phyloP scores from a whole-genome alignment of 2,113 vertebrate genomes.

The Campylomormyrus numenius region DNA sequence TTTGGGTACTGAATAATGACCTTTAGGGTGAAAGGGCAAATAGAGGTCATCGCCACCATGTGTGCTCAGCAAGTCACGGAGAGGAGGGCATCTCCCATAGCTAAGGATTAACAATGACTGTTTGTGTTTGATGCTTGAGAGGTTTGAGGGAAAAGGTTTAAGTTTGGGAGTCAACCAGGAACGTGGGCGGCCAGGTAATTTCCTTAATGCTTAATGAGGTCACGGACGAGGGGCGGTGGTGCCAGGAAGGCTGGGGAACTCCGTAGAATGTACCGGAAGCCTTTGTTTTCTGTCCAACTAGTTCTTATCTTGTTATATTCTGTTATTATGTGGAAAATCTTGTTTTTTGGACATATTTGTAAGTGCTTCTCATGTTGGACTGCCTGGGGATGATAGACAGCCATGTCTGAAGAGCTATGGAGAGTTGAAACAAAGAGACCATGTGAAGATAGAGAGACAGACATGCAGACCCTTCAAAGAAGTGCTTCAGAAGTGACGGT shows the following conservation, averaged over 20 bases:
- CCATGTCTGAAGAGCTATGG: not conserved
- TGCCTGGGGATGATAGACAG: not conserved
- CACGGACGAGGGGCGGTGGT: not conserved
- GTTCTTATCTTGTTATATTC: not conserved
- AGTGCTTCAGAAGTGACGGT: not conserved
- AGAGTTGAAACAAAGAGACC: not conserved
- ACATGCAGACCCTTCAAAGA: not conserved
- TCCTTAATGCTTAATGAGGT: not conserved
- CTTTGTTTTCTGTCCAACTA: not conserved
- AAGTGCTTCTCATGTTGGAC: not conserved
- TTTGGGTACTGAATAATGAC: not conserved
- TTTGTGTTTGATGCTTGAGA: slow-evolving; percentile 10
- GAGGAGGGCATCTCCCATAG: not conserved
- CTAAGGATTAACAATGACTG: not conserved
- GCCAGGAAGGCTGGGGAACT: not conserved
- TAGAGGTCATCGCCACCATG: not conserved
- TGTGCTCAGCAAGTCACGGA: not conserved
- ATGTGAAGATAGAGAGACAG: not conserved
- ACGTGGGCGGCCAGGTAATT: not conserved
- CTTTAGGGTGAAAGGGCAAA: slow-evolving; percentile 3
- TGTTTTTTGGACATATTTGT: not conserved
- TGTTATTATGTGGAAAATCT: not conserved
- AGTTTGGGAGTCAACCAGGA: not conserved
- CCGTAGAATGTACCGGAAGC: not conserved
- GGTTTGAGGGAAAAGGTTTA: not conserved